Evolutionary conservation across 2,113 vertebrate species (phyloP).

Genomic region (Heloderma charlesbogerti): DNA sequence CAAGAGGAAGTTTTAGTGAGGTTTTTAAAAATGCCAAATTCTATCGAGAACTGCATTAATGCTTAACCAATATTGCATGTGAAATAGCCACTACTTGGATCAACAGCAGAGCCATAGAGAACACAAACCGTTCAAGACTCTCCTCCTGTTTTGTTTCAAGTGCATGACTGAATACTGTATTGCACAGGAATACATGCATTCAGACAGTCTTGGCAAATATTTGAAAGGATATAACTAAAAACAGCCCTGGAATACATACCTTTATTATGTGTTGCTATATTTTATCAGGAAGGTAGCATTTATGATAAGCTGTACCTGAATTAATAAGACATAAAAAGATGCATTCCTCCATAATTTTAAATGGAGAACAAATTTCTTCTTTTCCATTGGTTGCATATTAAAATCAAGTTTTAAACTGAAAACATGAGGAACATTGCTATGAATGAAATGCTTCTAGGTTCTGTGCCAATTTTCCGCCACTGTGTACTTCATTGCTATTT

Average conservation of each 20-base stretch:
- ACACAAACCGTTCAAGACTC: conserved; percentile 58
- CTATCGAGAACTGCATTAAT: conserved; percentile 58
- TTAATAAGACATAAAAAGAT: conserved; percentile 53
- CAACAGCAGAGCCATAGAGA: conserved; percentile 50
- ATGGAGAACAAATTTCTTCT: conserved; percentile 57
- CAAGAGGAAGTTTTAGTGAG: conserved; percentile 63
- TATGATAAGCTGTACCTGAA: conserved; percentile 44
- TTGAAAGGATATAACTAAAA: conserved; percentile 55
- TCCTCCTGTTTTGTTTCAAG: conserved; percentile 56
- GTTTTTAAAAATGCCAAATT: conserved; percentile 58
- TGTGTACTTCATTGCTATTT: conserved; percentile 92
- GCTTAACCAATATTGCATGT: conserved; percentile 59
- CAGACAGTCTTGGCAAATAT: conserved; percentile 54
- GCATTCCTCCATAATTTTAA: conserved; percentile 60
- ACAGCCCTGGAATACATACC: conserved; percentile 64
- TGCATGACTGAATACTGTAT: conserved; percentile 53
- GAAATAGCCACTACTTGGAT: conserved; percentile 63
- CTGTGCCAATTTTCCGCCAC: conserved; percentile 83
- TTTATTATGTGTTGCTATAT: conserved; percentile 52
- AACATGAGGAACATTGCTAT: conserved; percentile 70
- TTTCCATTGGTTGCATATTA: conserved; percentile 58
- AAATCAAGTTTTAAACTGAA: conserved; percentile 67
- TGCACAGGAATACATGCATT: conserved; percentile 47
- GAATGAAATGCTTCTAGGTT: conserved; percentile 76
- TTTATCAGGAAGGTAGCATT: conserved; percentile 31